Base-by-base conservation (phyloP, 2,888 invertebrate species). In the Lycia hirtaria region DNA sequence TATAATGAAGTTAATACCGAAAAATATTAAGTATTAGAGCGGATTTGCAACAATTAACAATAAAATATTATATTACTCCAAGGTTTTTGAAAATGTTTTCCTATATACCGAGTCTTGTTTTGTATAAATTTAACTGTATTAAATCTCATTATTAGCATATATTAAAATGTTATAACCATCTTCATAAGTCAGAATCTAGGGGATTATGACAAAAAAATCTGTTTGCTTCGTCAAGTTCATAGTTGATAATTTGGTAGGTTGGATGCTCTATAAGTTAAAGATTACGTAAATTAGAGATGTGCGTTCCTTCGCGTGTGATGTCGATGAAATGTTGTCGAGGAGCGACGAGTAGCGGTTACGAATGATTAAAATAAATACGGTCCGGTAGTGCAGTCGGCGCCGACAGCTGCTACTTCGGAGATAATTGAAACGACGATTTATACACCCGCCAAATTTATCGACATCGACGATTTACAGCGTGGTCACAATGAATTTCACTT, bases 361-460 rank as follows among this genome's bases (percentile, higher is more conserved):
- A 74, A 91, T 90, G 85, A 88, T 89, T 88, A 90, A 89, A 89
- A 91, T 90, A 89, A 90, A 90, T 88, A 88, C 83, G 49, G 49
- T 84, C 73, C 84, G 80, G 85, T 83, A 83, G 85, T 80, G 76
- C 74, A 53, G 69, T 69, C 71, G 69, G 76, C 71, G 79, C 76
- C 69, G 88, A 88, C 90, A 89, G 88, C 88, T 88, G 89, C 83
- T 88, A 78, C 88, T 85, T 78, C 78, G 69, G 80, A 58, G 77
- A 86, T 91, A 91, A 90, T 91, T 91, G 90, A 91, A 90, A 90
- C 83, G 82, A 81, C 85, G 88, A 90, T 89, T 90, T 90, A 90
- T 89, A 83, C 78, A 80, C 83, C 78, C 83, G 84, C 88, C 87
- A 85, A 90, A 90, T 90, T 88, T 91, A 90, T 90, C 83, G 88